Percentiles rank a stretch among this genome's conserved stretches.
phyloP scores from a whole-genome alignment of 2,797 vertebrate species.

The Taeniopygia guttata region DNA sequence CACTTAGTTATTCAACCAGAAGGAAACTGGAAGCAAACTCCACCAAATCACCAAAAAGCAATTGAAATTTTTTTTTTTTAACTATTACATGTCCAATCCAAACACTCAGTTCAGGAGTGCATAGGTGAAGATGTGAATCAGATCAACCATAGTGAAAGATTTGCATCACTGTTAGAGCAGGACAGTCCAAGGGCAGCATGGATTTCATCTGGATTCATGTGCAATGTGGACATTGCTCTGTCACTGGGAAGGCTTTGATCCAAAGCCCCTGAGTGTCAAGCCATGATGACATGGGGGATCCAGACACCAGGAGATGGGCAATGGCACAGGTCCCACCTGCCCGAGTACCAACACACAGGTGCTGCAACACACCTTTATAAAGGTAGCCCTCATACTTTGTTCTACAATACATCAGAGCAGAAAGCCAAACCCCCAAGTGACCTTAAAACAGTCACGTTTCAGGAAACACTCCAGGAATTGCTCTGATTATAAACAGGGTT shows the following conservation, averaged over 20 bases:
- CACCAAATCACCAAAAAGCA: not conserved
- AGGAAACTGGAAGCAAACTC: not conserved
- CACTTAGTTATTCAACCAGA: not conserved
- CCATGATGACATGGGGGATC: not conserved
- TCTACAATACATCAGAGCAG: not conserved
- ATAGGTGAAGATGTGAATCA: not conserved
- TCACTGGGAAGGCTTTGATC: not conserved
- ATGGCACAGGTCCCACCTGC: not conserved
- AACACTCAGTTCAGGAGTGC: not conserved
- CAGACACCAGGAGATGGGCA: not conserved
- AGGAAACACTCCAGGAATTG: not conserved
- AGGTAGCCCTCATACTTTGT: not conserved
- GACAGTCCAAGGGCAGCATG: not conserved
- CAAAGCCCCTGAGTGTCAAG: not conserved
- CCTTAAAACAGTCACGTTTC: not conserved
- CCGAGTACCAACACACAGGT: accelerated
- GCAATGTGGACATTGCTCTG: not conserved
- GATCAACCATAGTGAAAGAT: not conserved
- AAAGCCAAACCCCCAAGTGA: not conserved
- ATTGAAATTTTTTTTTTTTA: not conserved
- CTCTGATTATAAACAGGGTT: not conserved
- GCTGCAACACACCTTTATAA: not conserved
- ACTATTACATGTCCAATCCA: not conserved
- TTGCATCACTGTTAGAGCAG: not conserved
- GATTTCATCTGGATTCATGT: not conserved